Percentiles rank a stretch among this genome's conserved stretches.
phyloP scores from a whole-genome alignment of 2,888 invertebrate species.

The Leptinotarsa juncta region DNA sequence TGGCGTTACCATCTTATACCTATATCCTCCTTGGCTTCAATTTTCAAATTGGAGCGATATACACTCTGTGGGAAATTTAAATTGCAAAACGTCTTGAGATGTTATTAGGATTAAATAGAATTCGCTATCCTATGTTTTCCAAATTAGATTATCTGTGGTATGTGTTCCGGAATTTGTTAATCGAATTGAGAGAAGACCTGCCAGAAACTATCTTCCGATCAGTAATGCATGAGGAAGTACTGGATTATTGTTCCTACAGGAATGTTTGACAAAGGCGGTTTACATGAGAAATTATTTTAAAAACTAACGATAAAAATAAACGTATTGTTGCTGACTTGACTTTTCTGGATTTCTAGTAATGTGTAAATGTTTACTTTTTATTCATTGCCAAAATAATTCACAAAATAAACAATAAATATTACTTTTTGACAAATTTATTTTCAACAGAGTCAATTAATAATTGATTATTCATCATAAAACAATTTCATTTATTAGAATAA shows the following conservation, averaged over 20 bases:
- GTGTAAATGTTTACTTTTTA: no score
- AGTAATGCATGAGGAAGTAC: constrained; percentile 14
- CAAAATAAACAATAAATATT: no score
- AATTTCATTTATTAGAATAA: no score
- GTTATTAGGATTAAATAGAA: constrained; percentile 29
- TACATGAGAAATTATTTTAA: no score
- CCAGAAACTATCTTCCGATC: constrained; percentile 24
- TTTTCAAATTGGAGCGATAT: constrained; percentile 37
- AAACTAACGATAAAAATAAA: no score
- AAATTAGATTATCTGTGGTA: constrained; percentile 36
- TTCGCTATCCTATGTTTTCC: constrained; percentile 28
- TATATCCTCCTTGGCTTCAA: constrained; percentile 33
- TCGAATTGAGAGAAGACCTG: constrained; percentile 16
- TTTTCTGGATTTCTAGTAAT: no score
- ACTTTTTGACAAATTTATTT: no score
- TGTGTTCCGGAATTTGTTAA: constrained; percentile 30
- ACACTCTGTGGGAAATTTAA: constrained; percentile 39
- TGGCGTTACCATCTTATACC: constrained; percentile 55
- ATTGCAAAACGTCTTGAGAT: constrained; percentile 38
- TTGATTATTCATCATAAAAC: no score
- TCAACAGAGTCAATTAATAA: no score
- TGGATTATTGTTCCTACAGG: background rate
- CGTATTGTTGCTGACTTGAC: no score
- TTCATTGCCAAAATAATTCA: no score
- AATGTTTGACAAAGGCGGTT: no score